phyloP scores from a whole-genome alignment of 2,888 invertebrate species.

The Harpalus rufipes region DNA sequence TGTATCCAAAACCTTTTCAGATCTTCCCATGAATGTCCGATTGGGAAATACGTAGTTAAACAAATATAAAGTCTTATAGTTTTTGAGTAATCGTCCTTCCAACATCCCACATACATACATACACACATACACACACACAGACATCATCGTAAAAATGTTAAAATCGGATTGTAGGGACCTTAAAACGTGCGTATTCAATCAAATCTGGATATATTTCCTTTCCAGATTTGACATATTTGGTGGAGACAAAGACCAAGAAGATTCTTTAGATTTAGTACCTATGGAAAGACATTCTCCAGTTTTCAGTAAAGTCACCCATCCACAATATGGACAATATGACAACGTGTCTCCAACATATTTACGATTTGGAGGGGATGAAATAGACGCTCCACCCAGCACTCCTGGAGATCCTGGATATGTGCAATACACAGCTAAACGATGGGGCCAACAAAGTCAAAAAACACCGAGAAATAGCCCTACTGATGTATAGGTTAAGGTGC shows the following conservation, averaged over 20 bases:
- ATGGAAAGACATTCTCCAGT: slow-evolving; percentile 75
- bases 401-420: slow-evolving; percentile 87
- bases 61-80: too few species aligned
- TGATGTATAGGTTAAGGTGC: slow-evolving; percentile 3
- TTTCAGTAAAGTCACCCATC: slow-evolving; percentile 76
- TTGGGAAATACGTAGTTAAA: too few species aligned
- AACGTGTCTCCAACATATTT: slow-evolving; percentile 77
- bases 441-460: slow-evolving; percentile 79
- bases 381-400: slow-evolving; percentile 81
- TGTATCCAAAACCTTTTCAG: too few species aligned
- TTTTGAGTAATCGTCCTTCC: too few species aligned
- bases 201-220: too few species aligned
- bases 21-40: too few species aligned
- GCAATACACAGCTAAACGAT: slow-evolving; percentile 85
- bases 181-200: too few species aligned
- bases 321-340: slow-evolving; percentile 74
- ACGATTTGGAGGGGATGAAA: slow-evolving; percentile 74
- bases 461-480: slow-evolving; percentile 81
- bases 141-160: too few species aligned
- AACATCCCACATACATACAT: too few species aligned
- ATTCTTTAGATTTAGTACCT: slow-evolving; percentile 69
- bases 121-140: too few species aligned
- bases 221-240: slow-evolving; percentile 68
- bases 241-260: slow-evolving; percentile 72
- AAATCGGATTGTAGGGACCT: too few species aligned